Percentiles rank a stretch among this genome's conserved stretches.
Conservation (phyloP, 2,797 vertebrate genomes). For the Momotus momota region DNA sequence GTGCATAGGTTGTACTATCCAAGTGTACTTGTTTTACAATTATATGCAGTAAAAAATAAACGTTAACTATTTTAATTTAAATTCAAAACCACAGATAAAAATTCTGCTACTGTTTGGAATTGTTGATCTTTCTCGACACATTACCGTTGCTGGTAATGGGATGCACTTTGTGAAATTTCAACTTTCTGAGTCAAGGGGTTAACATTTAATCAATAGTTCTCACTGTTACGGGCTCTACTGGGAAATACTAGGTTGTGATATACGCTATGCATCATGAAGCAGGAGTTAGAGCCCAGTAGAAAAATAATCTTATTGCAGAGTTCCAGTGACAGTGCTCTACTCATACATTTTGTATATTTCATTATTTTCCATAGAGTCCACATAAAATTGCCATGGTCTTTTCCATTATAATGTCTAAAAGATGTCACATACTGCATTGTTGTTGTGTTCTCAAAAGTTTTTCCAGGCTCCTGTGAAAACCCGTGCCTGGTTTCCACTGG, state of each 20-base stretch:
- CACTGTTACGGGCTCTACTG: slow-evolving; percentile 52
- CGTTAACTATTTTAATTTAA: background rate
- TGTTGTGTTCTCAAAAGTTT: background rate
- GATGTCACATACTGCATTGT: slow-evolving; percentile 2
- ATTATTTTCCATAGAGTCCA: slow-evolving; percentile 53
- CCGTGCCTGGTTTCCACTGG: background rate
- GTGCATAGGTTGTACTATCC: background rate
- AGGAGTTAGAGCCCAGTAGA: slow-evolving; percentile 33
- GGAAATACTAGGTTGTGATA: slow-evolving; percentile 64
- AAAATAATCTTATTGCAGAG: slow-evolving; percentile 61
- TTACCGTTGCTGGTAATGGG: slow-evolving; percentile 6
- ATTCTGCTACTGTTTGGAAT: background rate
- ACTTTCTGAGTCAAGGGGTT: slow-evolving; percentile 52
- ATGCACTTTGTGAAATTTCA: slow-evolving; percentile 53
- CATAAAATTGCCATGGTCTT: slow-evolving; percentile 21
- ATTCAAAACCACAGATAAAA: background rate
- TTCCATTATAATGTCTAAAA: slow-evolving; percentile 29
- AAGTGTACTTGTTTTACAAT: background rate
- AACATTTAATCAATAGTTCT: slow-evolving; percentile 73
- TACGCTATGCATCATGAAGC: slow-evolving; percentile 43
- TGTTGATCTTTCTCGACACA: slow-evolving; percentile 18
- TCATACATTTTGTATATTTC: slow-evolving; percentile 33
- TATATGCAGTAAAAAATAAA: background rate
- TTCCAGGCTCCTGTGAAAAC: background rate
- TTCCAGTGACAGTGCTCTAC: slow-evolving; percentile 31